Percentiles rank a stretch among this genome's conserved stretches.
phyloP scores from a whole-genome alignment of 2,797 vertebrate genomes.

The Melanotaenia parkinsoni region DNA sequence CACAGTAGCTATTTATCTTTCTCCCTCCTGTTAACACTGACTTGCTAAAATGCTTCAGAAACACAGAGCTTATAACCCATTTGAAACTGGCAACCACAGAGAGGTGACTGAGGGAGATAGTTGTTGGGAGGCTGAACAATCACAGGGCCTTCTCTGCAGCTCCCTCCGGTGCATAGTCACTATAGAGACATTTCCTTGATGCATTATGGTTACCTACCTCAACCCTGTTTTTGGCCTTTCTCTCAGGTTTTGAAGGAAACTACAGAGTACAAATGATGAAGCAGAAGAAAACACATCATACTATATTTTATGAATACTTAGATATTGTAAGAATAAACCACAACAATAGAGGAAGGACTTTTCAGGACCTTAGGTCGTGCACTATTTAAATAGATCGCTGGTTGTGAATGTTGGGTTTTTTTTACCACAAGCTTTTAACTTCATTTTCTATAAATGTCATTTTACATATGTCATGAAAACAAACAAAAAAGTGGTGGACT shows the following conservation, averaged over 20 bases:
- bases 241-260: conserved; percentile 76
- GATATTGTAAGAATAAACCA: conserved; percentile 33
- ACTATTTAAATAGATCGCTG: conserved; percentile 51
- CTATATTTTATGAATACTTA: conserved; percentile 37
- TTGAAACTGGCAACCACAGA: conserved; percentile 30
- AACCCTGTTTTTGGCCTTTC: conserved; percentile 68
- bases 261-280: conserved; percentile 48
- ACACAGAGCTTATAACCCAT: conserved; percentile 6
- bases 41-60: conserved; percentile 55
- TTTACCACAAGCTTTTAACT: conserved; percentile 28
- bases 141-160: conserved; percentile 17
- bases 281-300: conserved; percentile 15
- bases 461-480: conserved; percentile 39
- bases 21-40: conserved; percentile 57
- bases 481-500: conserved; percentile 37
- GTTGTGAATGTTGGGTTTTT: conserved; percentile 18
- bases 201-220: conserved; percentile 84
- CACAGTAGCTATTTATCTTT: conserved; percentile 54
- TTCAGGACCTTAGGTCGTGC: conserved; percentile 60
- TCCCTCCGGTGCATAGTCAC: conserved; percentile 41
- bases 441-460: conserved; percentile 40
- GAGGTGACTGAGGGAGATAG: conserved; percentile 37
- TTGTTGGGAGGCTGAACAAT: conserved; percentile 19
- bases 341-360: conserved; percentile 50
- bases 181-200: conserved; percentile 54